A percentile compares a stretch with the other conserved stretches of the same genome.
These are phyloP conservation scores for Pelobates fuscus DNA, from an alignment of 2,113 vertebrate genomes.

Conservation along the genomic window DNA sequence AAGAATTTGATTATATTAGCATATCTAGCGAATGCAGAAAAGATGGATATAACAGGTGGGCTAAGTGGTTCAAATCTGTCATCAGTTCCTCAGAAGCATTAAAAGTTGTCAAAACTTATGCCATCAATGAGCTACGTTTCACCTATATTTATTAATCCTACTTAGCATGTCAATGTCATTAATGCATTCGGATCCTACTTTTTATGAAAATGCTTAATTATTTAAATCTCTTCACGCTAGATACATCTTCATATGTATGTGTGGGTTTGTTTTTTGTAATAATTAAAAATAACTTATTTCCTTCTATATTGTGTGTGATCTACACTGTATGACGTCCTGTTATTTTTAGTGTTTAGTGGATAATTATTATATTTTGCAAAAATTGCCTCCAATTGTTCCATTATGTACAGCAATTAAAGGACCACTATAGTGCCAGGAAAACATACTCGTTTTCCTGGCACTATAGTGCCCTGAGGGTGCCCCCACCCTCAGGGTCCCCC, in stretches of 20 bases:
- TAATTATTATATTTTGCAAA: no score
- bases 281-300: no score
- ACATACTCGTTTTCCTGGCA: no score
- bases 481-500: no score
- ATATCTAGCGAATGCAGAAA: neutral
- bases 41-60: neutral
- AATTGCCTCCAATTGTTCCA: no score
- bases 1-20: neutral
- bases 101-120: slow-evolving; percentile 16
- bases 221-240: neutral
- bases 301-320: no score
- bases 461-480: no score
- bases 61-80: slow-evolving; percentile 1
- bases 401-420: no score
- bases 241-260: neutral
- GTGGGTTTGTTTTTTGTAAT: no score
- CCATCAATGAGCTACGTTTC: neutral
- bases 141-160: slow-evolving; percentile 4
- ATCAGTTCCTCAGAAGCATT: neutral
- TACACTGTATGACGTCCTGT: no score
- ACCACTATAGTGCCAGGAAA: no score
- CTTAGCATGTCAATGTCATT: neutral
- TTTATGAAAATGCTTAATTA: neutral
- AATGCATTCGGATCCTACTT: neutral
- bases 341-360: no score